phyloP scores from a whole-genome alignment of 2,888 invertebrate genomes.

The Conomelus anceps region DNA sequence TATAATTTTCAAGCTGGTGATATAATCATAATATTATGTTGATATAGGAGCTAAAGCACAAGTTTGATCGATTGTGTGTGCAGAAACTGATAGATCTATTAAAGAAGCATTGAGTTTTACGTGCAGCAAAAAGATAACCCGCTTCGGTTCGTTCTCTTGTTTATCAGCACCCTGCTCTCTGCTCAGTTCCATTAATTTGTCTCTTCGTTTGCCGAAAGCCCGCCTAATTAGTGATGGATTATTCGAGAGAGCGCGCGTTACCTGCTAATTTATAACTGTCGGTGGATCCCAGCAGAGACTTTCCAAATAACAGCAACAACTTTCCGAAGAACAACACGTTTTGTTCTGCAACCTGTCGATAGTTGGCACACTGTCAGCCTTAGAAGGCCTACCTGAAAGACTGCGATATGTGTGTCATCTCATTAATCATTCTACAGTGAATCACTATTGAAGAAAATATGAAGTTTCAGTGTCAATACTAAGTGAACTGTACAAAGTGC shows the following conservation, averaged over 20 bases:
- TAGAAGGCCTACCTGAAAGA: neutral
- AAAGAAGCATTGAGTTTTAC: neutral
- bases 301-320: neutral
- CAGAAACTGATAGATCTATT: neutral
- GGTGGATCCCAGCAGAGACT: neutral
- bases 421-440: too few relatives aligned
- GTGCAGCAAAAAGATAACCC: neutral
- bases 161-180: neutral
- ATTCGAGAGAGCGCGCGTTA: neutral
- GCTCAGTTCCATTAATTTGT: neutral
- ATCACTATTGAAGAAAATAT: too few relatives aligned
- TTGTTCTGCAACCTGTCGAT: neutral
- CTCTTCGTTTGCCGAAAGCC: neutral
- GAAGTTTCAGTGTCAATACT: too few relatives aligned
- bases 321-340: neutral
- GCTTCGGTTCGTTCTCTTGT: neutral
- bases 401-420: neutral
- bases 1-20: too few relatives aligned
- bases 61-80: neutral
- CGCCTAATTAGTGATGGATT: neutral
- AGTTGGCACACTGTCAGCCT: neutral
- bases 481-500: too few relatives aligned
- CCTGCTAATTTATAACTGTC: neutral
- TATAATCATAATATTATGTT: too few relatives aligned
- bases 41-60: neutral